These are phyloP conservation scores for Micropterix aruncella DNA, from an alignment of 2,888 invertebrate genomes.

Conservation along the genomic window DNA sequence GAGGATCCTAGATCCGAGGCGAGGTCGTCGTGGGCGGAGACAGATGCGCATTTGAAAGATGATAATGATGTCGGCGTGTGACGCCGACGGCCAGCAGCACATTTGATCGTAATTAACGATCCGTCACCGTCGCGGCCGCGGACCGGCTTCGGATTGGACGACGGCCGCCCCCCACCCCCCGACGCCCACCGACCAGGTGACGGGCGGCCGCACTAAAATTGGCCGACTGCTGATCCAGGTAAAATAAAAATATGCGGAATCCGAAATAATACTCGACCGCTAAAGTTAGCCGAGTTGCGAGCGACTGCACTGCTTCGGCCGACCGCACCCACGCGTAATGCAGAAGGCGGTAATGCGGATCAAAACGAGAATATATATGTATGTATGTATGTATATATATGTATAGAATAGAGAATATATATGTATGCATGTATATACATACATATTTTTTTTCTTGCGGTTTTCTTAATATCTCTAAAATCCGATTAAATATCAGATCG, in stretches of 20 bases:
- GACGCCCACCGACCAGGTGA: background rate
- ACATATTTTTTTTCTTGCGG: too few species aligned
- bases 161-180: background rate
- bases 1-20: too few species aligned
- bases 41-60: background rate
- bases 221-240: background rate
- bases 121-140: background rate
- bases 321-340: too few species aligned
- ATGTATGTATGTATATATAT: too few species aligned
- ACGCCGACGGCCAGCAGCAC: background rate
- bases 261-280: background rate
- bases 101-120: background rate
- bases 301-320: too few species aligned
- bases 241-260: background rate
- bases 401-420: too few species aligned
- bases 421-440: too few species aligned
- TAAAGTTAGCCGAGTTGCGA: background rate
- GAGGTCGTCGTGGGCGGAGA: background rate
- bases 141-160: background rate
- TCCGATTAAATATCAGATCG: too few species aligned
- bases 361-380: too few species aligned
- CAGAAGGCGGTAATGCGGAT: too few species aligned
- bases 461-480: too few species aligned
- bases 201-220: background rate
- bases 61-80: background rate